Evolutionary conservation across 2,797 vertebrate genomes (phyloP).

Genomic region (Luscinia megarhynchos): DNA sequence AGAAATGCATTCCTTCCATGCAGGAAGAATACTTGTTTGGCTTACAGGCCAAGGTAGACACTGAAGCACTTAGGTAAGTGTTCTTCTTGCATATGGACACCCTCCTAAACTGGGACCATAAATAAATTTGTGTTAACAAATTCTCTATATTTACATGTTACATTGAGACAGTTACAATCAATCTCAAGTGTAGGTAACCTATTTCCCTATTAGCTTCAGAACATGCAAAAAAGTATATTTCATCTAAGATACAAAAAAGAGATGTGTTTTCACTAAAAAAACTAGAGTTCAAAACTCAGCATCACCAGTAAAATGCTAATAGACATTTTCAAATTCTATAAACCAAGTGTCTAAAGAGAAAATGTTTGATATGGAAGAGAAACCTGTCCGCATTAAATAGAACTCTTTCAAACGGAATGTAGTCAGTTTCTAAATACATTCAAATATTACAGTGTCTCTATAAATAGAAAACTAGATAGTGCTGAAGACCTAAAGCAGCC

Average conservation of each 20-base stretch:
- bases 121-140: neutral
- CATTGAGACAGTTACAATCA: neutral
- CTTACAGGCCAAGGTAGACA: neutral
- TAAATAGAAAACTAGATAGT: slow-evolving; percentile 25
- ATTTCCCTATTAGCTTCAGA: neutral
- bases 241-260: neutral
- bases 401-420: slow-evolving; percentile 72
- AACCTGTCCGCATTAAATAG: slow-evolving; percentile 4
- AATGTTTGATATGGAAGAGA: neutral
- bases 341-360: neutral
- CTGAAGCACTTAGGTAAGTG: neutral
- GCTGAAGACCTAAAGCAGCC: slow-evolving; percentile 14
- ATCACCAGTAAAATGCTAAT: neutral
- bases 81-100: neutral
- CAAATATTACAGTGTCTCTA: slow-evolving; percentile 9
- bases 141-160: neutral
- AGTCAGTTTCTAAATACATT: slow-evolving; percentile 52
- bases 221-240: slow-evolving; percentile 22
- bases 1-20: neutral
- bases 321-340: neutral
- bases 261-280: neutral
- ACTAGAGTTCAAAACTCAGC: neutral
- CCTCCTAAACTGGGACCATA: neutral
- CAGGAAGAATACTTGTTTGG: neutral
- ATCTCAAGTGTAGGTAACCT: neutral